Conservation (phyloP, 2,113 vertebrate species). For the Rhinogobius similis region DNA sequence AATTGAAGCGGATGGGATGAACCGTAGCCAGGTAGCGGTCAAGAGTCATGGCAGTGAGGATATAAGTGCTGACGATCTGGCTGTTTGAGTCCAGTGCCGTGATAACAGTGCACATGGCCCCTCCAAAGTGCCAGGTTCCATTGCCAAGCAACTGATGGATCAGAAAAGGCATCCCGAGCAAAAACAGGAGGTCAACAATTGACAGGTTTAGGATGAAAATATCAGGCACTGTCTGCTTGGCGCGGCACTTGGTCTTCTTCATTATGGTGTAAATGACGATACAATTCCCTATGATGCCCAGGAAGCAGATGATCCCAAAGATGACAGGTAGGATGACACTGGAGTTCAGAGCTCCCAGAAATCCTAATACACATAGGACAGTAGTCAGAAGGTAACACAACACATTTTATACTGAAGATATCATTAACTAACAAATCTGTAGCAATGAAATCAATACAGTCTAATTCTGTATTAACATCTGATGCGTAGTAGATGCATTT, state of each 20-base stretch:
- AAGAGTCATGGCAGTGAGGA: conserved; percentile 85
- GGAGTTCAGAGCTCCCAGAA: conserved; percentile 60
- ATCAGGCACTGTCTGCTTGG: conserved; percentile 83
- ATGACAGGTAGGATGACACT: conserved; percentile 81
- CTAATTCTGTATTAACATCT: background rate
- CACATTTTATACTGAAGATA: background rate
- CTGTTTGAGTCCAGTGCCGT: conserved; percentile 85
- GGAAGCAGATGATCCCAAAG: conserved; percentile 85
- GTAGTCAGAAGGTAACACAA: background rate
- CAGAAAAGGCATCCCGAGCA: conserved; percentile 87
- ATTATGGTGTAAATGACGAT: conserved; percentile 85
- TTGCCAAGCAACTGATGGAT: conserved; percentile 88
- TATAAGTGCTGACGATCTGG: conserved; percentile 88
- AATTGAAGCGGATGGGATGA: conserved; percentile 84
- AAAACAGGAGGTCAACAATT: conserved; percentile 84
- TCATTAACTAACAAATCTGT: too few species aligned
- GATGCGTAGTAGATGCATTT: too few species aligned
- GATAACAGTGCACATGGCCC: conserved; percentile 82
- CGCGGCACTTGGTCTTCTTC: conserved; percentile 82
- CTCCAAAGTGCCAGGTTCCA: conserved; percentile 84
- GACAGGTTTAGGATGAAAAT: conserved; percentile 88
- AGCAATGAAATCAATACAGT: background rate
- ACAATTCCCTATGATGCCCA: conserved; percentile 83
- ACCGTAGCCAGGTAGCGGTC: conserved; percentile 86
- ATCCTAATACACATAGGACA: conserved; percentile 39